These are phyloP conservation scores for Chironomus tentans DNA, from an alignment of 2,888 invertebrate genomes.

Conservation along the genomic window DNA sequence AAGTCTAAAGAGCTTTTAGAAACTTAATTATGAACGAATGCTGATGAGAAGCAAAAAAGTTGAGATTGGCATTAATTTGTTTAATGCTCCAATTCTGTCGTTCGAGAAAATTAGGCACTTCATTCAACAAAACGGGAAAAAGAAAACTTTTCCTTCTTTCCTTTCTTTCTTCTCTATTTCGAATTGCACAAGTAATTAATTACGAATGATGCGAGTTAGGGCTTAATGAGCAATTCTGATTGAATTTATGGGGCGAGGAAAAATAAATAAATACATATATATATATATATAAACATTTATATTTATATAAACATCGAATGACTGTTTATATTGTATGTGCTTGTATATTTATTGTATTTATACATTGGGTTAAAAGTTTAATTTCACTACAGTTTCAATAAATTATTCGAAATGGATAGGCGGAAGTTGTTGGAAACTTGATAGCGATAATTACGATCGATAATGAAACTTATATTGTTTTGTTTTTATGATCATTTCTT, in stretches of 20 bases:
- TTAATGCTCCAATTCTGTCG: slow-evolving; percentile 12
- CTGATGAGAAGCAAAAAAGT: slow-evolving; percentile 13
- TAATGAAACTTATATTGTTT: too few species aligned
- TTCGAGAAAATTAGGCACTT: slow-evolving; percentile 15
- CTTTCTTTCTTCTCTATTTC: background rate
- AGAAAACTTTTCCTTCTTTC: background rate
- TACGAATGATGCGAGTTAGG: background rate
- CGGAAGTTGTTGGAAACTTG: too few species aligned
- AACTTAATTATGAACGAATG: slow-evolving; percentile 19
- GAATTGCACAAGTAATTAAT: slow-evolving; percentile 8
- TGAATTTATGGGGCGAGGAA: background rate
- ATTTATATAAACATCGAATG: too few species aligned
- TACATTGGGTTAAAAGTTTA: too few species aligned
- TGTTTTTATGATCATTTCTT: too few species aligned
- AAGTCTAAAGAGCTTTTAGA: slow-evolving; percentile 14
- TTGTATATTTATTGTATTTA: too few species aligned
- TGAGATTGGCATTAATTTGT: slow-evolving; percentile 21
- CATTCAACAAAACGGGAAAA: background rate
- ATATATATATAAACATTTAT: background rate
- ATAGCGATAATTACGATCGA: too few species aligned
- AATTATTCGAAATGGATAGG: too few species aligned
- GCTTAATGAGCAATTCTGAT: slow-evolving; percentile 10
- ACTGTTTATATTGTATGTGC: too few species aligned
- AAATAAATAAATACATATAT: background rate
- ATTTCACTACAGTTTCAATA: too few species aligned